Percentiles rank a stretch among this genome's conserved stretches.
Evolutionary conservation across 2,113 vertebrate genomes (phyloP).

Genomic region (Silurus meridionalis): DNA sequence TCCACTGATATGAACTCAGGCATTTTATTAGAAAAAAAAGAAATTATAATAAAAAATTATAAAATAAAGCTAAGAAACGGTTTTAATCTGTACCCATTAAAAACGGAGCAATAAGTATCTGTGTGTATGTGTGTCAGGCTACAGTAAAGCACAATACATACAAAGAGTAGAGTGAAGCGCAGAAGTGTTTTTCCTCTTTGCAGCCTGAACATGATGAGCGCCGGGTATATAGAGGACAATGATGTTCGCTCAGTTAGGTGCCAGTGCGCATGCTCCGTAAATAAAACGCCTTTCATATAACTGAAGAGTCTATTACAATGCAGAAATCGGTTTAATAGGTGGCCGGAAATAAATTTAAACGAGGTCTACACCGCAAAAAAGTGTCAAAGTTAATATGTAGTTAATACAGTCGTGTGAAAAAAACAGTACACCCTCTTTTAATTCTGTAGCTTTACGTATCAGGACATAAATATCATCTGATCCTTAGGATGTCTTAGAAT

Average conservation of each 20-base stretch:
- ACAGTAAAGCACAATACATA: background rate
- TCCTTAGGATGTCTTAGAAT: too few species aligned
- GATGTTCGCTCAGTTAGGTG: background rate
- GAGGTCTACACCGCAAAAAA: too few species aligned
- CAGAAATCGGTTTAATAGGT: too few species aligned
- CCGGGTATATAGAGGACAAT: slow-evolving; percentile 32
- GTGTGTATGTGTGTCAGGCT: background rate
- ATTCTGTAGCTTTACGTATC: too few species aligned
- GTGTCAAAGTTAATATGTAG: too few species aligned
- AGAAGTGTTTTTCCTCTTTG: background rate
- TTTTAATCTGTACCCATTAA: slow-evolving; percentile 23
- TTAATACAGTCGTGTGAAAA: too few species aligned
- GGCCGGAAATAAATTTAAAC: too few species aligned
- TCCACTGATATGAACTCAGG: slow-evolving; percentile 65
- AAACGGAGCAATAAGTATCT: too few species aligned
- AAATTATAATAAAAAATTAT: background rate
- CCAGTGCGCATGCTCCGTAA: slow-evolving; percentile 46
- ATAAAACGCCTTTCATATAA: background rate
- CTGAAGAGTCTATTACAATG: too few species aligned
- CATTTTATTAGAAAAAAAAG: slow-evolving; percentile 44
- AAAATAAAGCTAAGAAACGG: background rate
- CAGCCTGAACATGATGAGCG: background rate
- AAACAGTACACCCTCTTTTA: too few species aligned
- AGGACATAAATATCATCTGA: too few species aligned
- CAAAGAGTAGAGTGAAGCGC: background rate